Evolutionary conservation across 2,113 vertebrate genomes (phyloP).

Genomic region (Halcyon senegalensis): DNA sequence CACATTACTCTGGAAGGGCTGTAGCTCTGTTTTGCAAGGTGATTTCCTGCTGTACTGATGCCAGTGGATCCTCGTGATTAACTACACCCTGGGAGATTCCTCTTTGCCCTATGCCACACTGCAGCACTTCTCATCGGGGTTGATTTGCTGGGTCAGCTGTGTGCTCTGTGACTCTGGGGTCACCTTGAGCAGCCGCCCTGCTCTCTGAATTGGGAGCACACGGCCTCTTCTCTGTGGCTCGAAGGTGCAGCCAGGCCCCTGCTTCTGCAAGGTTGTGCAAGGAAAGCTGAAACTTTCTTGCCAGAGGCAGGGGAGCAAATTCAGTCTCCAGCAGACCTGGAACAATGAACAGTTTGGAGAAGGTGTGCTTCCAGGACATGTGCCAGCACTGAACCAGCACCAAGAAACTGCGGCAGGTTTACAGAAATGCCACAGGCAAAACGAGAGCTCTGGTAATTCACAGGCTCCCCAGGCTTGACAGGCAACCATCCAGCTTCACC

Average conservation of each 20-base stretch:
- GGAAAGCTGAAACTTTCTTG: constrained; percentile 25
- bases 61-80: background rate
- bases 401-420: constrained; percentile 26
- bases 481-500: constrained; percentile 57
- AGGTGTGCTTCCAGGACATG: constrained; percentile 51
- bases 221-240: background rate
- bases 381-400: constrained; percentile 56
- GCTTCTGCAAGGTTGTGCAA: constrained; percentile 12
- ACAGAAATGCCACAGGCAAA: constrained; percentile 64
- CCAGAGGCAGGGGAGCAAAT: background rate
- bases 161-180: background rate
- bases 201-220: accelerated
- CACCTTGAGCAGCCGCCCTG: background rate
- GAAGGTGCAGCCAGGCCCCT: background rate
- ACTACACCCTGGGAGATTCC: background rate
- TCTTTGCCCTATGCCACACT: background rate
- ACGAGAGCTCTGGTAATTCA: constrained; percentile 51
- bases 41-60: background rate
- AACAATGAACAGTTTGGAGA: constrained; percentile 31
- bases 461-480: constrained; percentile 41
- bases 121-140: background rate
- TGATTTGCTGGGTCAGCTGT: background rate
- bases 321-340: constrained; percentile 24
- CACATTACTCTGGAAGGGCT: background rate
- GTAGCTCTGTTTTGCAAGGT: background rate